Conservation (phyloP, 1,140 invertebrate species). For the Amphibalanus amphitrite region DNA sequence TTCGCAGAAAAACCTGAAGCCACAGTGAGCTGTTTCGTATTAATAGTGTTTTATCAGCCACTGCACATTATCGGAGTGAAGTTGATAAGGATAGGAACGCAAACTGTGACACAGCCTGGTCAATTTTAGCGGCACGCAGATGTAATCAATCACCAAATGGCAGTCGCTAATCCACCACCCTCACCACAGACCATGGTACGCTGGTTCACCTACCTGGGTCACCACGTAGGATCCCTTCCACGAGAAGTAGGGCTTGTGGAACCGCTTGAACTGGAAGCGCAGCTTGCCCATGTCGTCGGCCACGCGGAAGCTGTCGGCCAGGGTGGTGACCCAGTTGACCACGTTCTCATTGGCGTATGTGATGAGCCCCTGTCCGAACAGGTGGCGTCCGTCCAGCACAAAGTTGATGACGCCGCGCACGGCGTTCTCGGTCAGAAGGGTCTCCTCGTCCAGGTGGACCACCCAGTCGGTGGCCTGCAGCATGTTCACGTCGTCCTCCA, state of each 20-base stretch:
- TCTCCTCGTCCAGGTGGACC: constrained; percentile 95
- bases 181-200: neutral
- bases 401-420: constrained; percentile 85
- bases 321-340: constrained; percentile 83
- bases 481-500: constrained; percentile 78
- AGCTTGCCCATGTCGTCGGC: constrained; percentile 39
- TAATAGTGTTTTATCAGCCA: too few species aligned
- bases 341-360: constrained; percentile 74
- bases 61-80: neutral
- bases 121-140: too few species aligned
- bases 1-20: too few species aligned
- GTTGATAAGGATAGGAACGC: too few species aligned
- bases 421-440: constrained; percentile 80
- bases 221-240: constrained; percentile 96
- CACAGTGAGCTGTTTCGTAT: too few species aligned
- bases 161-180: too few species aligned
- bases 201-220: constrained; percentile 47
- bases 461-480: constrained; percentile 86
- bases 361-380: constrained; percentile 94
- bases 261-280: constrained; percentile 75
- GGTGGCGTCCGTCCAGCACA: constrained; percentile 69
- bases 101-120: too few species aligned
- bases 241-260: constrained; percentile 88
- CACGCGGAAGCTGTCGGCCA: constrained; percentile 90
- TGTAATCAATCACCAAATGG: too few species aligned